Base-by-base conservation (phyloP, 2,888 invertebrate species). In the Callosobruchus maculatus region DNA sequence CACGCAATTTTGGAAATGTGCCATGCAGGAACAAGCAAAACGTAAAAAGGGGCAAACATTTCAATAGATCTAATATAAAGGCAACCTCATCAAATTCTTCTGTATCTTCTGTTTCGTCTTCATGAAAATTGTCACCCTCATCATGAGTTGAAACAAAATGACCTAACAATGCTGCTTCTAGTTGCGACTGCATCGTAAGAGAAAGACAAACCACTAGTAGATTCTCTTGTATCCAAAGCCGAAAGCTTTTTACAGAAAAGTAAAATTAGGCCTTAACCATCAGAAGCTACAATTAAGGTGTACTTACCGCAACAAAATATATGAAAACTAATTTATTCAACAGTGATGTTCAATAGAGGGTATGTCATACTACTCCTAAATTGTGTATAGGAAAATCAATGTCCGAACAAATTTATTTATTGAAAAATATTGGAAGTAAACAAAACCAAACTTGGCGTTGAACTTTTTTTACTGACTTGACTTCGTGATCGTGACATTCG, bases 11-110 rank as follows among this genome's bases (percentile, higher is more conserved):
- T 49, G 1, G 49, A 49, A 26, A 26, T 18, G 49, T 49, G 49
- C 49, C 49, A 13, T 49, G 49, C 49, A 49, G 49, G 18, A 49
- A 49, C 18, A 49, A 49, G 49, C 49, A 49, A 49, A 49, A 13
- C 13, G 13, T 18, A 49, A 70, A 70, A 70, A 70, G 21, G 22
- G 68, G 68, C 68, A 68, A n/a, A 68, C 21, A 68, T 68, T 68
- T 20, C 49, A 49, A 49, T 49, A 5, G 49, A 49, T 49, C 49
- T 49, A 49, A 49, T 26, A 26, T 26, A 49, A 49, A 49, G 49
- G 49, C 49, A 85, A 88, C 90, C 87, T 90, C 90, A 82, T 91
- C 90, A 80, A 88, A 88, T 79, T 89, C 89, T 79, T 90, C 90
- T 79, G 90, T 90, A 75, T 87, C 89, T 83, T 90, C 90, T 75